phyloP scores from a whole-genome alignment of 2,113 vertebrate genomes.

The Theropithecus gelada region DNA sequence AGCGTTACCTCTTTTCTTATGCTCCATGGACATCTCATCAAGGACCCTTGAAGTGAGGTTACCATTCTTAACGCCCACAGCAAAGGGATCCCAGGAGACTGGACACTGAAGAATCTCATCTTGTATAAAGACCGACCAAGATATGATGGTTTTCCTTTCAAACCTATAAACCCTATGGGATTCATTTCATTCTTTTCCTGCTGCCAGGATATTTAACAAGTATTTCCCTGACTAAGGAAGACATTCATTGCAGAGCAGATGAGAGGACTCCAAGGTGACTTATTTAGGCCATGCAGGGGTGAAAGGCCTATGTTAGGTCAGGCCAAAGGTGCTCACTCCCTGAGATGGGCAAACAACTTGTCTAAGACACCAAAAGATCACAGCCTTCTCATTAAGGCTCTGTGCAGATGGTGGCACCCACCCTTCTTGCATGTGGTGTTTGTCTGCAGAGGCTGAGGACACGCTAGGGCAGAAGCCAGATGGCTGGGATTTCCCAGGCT shows the following conservation, averaged over 20 bases:
- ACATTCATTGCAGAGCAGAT: slow-evolving; percentile 59
- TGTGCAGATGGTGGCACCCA: slow-evolving; percentile 49
- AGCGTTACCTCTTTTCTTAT: background rate
- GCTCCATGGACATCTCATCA: background rate
- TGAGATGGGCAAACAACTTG: slow-evolving; percentile 66
- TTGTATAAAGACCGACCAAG: background rate
- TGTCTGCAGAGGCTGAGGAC: slow-evolving; percentile 62
- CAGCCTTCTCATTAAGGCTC: slow-evolving; percentile 73
- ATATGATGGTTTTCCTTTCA: background rate
- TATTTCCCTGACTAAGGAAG: slow-evolving; percentile 69
- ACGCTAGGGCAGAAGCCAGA: slow-evolving; percentile 54
- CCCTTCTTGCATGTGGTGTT: slow-evolving; percentile 60
- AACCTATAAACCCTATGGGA: background rate
- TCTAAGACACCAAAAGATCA: slow-evolving; percentile 56
- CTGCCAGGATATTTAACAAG: slow-evolving; percentile 45
- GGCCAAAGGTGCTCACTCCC: slow-evolving; percentile 12
- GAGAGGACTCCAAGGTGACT: slow-evolving; percentile 71
- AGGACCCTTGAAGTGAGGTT: background rate
- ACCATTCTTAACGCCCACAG: background rate
- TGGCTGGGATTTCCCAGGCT: slow-evolving; percentile 22
- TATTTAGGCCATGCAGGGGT: slow-evolving; percentile 59
- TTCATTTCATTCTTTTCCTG: slow-evolving; percentile 32
- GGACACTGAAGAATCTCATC: background rate
- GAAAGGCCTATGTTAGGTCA: slow-evolving; percentile 76
- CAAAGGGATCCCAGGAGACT: background rate